Evolutionary conservation across 2,113 vertebrate species (phyloP), one percentile per base, ranked within the genome.

Genomic region (Crypturellus undulatus): DNA sequence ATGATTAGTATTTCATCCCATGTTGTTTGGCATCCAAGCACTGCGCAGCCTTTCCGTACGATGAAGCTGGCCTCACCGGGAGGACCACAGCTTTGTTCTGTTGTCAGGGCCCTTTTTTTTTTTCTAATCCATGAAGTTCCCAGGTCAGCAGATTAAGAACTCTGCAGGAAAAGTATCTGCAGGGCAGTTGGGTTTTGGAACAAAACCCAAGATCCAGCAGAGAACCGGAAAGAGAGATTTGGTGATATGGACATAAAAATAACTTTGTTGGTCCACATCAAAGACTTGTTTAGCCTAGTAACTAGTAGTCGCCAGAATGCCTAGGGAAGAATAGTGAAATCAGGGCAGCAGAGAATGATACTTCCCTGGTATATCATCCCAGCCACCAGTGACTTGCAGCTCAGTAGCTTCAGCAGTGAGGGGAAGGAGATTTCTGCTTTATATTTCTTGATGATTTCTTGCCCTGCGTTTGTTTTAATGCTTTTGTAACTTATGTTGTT

Each of bases 1-100:
- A 32, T 96, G 94, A 97, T 97, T 95, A 96, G 94, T 93, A 82
- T 97, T 97, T 96, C 88, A 94, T 76, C 80, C 79, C 59, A 58
- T 92, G 87, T 94, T 89, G 8, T 92, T 90, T 77, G 65, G 75
- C 58, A 76, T 82, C 79, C 62, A 71, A 83, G 59, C 51, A 49
- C 68, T 72, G 73, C 0, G 0, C 67, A 77, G 58, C 63, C 17
- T 73, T 92, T 90, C 40, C 67, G 78, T 84, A 51, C 0, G 0
- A 25, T 21, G 47, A 69, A 92, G 43, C 30, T 82, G 63, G 76
- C 71, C 78, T 56, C 69, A 82, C 93, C 52, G 14, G 21, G 85
- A 92, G 62, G 77, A 89, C 52, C 10, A 42, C 0, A 25, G 45
- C 32, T 94, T 90, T 60, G 43, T 56, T 84, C 70, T 36, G 47